These are phyloP conservation scores for Staurois parvus DNA, from an alignment of 2,797 vertebrate species.

Conservation along the genomic window DNA sequence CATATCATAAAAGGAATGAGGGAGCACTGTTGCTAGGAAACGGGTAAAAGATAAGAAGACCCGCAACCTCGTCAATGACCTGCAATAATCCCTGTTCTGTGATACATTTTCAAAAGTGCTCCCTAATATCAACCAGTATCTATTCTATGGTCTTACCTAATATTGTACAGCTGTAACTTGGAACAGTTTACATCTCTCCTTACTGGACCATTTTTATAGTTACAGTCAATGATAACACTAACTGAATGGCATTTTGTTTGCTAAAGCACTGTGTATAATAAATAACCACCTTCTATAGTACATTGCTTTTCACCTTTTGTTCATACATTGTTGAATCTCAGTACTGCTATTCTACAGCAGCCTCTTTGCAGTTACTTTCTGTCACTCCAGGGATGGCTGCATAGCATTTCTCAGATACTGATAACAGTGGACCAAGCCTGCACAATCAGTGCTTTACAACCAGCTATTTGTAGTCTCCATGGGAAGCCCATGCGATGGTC, in stretches of 20 bases:
- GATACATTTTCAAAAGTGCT: background rate
- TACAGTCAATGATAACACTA: background rate
- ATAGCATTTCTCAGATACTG: too few species aligned
- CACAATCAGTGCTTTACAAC: too few species aligned
- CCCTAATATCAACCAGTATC: background rate
- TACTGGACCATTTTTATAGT: background rate
- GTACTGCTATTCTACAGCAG: too few species aligned
- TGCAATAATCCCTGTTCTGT: background rate
- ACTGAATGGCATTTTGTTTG: background rate
- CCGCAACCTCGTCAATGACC: background rate
- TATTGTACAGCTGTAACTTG: background rate
- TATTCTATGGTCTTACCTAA: background rate
- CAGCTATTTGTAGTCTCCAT: too few species aligned
- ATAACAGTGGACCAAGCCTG: too few species aligned
- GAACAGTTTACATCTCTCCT: background rate
- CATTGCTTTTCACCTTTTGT: background rate
- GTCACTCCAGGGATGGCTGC: too few species aligned
- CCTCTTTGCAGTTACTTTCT: too few species aligned
- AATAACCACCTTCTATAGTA: background rate
- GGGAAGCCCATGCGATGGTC: too few species aligned
- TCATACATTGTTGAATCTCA: background rate
- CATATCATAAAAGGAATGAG: slow-evolving; percentile 10
- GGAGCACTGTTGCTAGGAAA: slow-evolving; percentile 29
- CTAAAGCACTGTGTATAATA: background rate
- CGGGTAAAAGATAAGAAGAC: background rate